Conservation (phyloP, 2,888 invertebrate species). For the Masnerella sp. region DNA sequence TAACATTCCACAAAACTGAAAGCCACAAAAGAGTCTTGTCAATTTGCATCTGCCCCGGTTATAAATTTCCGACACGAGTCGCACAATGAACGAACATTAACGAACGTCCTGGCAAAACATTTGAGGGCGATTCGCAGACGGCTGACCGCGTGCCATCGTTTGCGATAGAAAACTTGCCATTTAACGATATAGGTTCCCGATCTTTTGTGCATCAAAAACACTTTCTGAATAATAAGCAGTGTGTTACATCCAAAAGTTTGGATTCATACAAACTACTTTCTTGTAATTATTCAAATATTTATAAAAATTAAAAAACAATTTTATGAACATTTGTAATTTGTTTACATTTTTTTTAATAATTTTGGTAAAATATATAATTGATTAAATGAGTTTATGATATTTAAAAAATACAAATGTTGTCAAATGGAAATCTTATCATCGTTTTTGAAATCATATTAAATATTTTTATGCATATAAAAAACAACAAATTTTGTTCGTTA, state of each 20-base stretch:
- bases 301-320: no score
- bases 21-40: background rate
- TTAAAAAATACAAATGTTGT: no score
- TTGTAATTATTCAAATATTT: background rate
- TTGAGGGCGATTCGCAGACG: constrained; percentile 26
- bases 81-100: constrained; percentile 21
- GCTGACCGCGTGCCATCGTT: constrained; percentile 14
- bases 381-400: no score
- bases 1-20: no score
- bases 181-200: constrained; percentile 5
- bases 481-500: no score
- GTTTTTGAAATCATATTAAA: no score
- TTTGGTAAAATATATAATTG: no score
- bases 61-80: constrained; percentile 31
- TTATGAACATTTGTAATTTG: no score
- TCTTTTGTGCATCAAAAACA: constrained; percentile 18
- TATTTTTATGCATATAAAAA: no score
- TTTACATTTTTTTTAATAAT: no score
- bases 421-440: no score
- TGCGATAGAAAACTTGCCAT: constrained; percentile 3
- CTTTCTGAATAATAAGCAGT: constrained; percentile 1
- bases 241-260: constrained; percentile 15
- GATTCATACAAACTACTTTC: background rate
- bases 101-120: constrained; percentile 35
- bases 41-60: constrained; percentile 48